Evolutionary conservation across 2,888 invertebrate species (phyloP).

Genomic region (Drosophila atripex): DNA sequence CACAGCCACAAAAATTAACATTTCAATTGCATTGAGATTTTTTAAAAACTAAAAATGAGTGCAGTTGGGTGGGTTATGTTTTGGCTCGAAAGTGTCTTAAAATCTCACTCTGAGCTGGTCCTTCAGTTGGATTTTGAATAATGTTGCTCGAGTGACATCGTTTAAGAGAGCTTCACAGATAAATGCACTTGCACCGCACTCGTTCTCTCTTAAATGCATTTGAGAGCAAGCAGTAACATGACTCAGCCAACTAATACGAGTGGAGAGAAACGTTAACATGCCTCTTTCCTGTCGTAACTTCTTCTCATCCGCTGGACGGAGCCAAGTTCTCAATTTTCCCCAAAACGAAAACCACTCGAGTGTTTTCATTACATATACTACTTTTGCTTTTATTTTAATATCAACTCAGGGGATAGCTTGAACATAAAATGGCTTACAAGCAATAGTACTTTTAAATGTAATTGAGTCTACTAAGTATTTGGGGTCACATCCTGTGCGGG

Average conservation of each 20-base stretch:
- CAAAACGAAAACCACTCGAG: not conserved
- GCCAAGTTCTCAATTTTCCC: not conserved
- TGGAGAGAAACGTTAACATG: conserved; percentile 9
- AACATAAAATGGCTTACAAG: conserved; percentile 58
- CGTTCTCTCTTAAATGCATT: conserved; percentile 36
- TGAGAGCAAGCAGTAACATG: conserved; percentile 1
- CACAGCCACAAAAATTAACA: not conserved
- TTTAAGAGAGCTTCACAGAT: not conserved
- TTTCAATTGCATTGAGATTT: too few species aligned
- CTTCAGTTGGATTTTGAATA: not conserved
- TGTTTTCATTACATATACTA: conserved; percentile 31
- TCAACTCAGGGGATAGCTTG: conserved; percentile 35
- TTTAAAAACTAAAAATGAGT: too few species aligned
- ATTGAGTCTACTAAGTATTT: conserved; percentile 36
- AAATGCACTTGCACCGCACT: not conserved
- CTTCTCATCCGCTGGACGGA: not conserved
- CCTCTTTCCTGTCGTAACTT: not conserved
- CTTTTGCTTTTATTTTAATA: conserved; percentile 39
- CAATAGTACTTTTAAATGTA: conserved; percentile 54
- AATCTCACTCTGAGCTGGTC: not conserved
- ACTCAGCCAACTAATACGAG: conserved; percentile 1
- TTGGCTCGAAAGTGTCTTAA: not conserved
- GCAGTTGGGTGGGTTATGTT: too few species aligned
- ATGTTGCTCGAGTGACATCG: not conserved
- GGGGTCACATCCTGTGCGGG: conserved; percentile 41